Conservation (phyloP, 2,888 invertebrate species). For the Stegana nigrithorax region DNA sequence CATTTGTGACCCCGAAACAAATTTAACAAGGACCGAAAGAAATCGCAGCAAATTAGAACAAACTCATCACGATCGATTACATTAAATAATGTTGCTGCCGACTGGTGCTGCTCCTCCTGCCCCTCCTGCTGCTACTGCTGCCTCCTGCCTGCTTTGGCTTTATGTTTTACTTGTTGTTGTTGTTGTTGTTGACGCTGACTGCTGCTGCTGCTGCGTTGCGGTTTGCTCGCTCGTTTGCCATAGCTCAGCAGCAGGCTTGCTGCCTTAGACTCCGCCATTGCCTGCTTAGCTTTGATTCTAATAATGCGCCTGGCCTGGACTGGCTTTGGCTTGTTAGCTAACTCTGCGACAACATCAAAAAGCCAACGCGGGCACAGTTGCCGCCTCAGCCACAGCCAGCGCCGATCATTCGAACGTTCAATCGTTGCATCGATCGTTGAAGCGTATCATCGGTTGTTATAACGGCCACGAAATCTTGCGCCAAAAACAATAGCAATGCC, state of each 20-base stretch:
- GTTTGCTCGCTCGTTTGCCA: no score
- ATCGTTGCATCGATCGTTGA: constrained; percentile 25
- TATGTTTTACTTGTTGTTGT: neutral
- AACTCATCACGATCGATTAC: constrained; percentile 46
- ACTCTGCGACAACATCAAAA: constrained; percentile 38
- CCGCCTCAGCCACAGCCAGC: constrained; percentile 16
- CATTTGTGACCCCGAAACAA: constrained; percentile 12
- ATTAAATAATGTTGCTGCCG: constrained; percentile 37
- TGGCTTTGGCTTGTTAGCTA: constrained; percentile 1
- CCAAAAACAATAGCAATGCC: constrained; percentile 33
- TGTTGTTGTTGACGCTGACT: neutral
- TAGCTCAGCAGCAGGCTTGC: no score
- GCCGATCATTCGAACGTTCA: neutral
- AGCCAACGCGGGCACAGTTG: constrained; percentile 11
- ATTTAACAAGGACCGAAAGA: constrained; percentile 29
- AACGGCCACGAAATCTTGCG: constrained; percentile 41
- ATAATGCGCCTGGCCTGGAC: no score
- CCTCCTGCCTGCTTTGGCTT: neutral
- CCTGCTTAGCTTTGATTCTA: constrained; percentile 27
- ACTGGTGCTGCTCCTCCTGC: constrained; percentile 13
- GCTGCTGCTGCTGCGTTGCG: no score
- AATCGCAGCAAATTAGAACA: constrained; percentile 44
- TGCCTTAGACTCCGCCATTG: neutral
- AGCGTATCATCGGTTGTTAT: constrained; percentile 36
- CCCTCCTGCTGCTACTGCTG: constrained; percentile 14